Conservation (phyloP, 2,797 vertebrate genomes). For the Siniperca undulata region DNA sequence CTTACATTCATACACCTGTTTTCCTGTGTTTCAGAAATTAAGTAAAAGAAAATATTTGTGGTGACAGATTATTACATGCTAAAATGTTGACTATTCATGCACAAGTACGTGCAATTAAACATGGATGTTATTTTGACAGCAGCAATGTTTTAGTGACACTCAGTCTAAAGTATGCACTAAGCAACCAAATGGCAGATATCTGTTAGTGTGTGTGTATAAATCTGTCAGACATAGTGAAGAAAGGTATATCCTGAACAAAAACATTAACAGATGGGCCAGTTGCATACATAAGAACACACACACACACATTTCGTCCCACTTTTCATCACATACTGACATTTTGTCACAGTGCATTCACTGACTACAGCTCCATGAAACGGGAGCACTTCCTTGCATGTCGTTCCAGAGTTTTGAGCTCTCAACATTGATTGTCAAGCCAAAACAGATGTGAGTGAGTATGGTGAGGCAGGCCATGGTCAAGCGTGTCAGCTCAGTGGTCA, state of each 20-base stretch:
- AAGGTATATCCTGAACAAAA: slow-evolving; percentile 1
- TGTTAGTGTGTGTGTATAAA: slow-evolving; percentile 15
- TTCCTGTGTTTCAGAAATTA: background rate
- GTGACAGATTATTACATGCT: background rate
- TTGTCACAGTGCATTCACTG: slow-evolving; percentile 46
- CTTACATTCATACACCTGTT: background rate
- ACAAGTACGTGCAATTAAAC: background rate
- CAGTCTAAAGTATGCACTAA: background rate
- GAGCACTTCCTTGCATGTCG: slow-evolving; percentile 12
- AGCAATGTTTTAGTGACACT: slow-evolving; percentile 1
- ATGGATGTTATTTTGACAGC: slow-evolving; percentile 1
- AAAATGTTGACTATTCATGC: background rate
- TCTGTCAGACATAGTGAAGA: slow-evolving; percentile 22
- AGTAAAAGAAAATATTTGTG: background rate
- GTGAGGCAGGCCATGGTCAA: slow-evolving; percentile 18
- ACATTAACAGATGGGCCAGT: slow-evolving; percentile 28
- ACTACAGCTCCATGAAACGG: slow-evolving; percentile 40
- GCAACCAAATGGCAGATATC: background rate
- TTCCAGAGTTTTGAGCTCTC: slow-evolving; percentile 32
- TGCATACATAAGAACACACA: background rate
- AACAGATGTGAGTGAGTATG: slow-evolving; percentile 36
- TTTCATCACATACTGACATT: slow-evolving; percentile 57
- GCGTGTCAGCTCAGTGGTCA: slow-evolving; percentile 25
- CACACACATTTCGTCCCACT: slow-evolving; percentile 35
- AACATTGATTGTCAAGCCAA: slow-evolving; percentile 38